Percentiles rank a stretch among this genome's conserved stretches.
phyloP scores from a whole-genome alignment of 2,797 vertebrate species.

The Onychomys leucogaster region DNA sequence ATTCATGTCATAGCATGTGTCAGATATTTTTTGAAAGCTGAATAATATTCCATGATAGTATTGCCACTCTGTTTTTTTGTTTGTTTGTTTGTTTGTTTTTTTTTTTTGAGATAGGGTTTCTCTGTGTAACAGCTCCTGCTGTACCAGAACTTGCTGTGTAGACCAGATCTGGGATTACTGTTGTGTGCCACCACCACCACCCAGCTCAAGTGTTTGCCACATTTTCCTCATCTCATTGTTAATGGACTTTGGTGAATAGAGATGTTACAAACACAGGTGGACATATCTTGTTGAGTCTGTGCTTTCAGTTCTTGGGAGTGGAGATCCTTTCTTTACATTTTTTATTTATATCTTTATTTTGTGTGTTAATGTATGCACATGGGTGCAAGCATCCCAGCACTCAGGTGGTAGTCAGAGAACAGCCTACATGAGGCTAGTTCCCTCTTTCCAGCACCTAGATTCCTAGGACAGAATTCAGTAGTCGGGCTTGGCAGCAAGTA shows the following conservation, averaged over 20 bases:
- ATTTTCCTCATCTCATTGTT: background rate
- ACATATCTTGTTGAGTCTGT: background rate
- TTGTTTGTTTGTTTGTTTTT: background rate
- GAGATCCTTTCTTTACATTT: background rate
- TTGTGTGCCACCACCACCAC: background rate
- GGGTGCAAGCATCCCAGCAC: background rate
- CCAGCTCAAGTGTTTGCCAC: background rate
- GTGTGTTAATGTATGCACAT: background rate
- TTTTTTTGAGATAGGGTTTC: background rate
- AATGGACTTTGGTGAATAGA: background rate
- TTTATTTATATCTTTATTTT: background rate
- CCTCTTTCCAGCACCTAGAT: background rate
- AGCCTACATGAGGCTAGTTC: background rate
- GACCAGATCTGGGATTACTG: background rate
- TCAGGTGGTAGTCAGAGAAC: background rate
- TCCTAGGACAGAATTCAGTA: background rate
- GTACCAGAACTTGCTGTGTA: no score
- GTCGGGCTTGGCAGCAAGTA: background rate
- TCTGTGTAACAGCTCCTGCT: no score
- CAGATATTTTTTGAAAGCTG: background rate
- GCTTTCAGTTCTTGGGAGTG: background rate
- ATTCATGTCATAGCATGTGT: background rate
- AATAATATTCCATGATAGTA: background rate
- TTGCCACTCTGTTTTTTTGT: background rate
- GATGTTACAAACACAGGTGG: background rate